phyloP scores from a whole-genome alignment of 2,888 invertebrate genomes.

The Eristalis pertinax region DNA sequence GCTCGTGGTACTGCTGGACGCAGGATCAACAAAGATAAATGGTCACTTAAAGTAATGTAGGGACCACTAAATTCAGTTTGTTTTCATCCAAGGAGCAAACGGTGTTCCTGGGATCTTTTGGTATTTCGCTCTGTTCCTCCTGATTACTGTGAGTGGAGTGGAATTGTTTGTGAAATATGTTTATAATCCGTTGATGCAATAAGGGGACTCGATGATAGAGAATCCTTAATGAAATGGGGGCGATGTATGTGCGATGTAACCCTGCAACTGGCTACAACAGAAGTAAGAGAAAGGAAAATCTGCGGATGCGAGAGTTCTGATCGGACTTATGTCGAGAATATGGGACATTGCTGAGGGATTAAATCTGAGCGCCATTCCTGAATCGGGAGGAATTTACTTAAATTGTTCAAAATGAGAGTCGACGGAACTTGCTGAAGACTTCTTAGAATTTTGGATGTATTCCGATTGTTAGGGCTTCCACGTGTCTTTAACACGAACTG shows the following conservation, averaged over 20 bases:
- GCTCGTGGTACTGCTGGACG: not conserved
- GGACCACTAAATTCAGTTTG: slow-evolving; percentile 57
- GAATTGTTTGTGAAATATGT: slow-evolving; percentile 5
- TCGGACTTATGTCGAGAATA: too few relatives aligned
- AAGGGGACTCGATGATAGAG: not conserved
- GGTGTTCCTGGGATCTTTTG: slow-evolving; percentile 1
- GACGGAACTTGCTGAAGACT: too few relatives aligned
- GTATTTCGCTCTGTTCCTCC: slow-evolving; percentile 10
- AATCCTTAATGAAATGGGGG: not conserved
- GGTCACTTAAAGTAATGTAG: slow-evolving; percentile 60
- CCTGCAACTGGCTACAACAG: too few relatives aligned
- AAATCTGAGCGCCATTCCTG: too few relatives aligned
- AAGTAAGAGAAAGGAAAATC: too few relatives aligned
- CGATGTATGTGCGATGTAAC: not conserved
- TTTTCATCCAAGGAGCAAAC: slow-evolving; percentile 27
- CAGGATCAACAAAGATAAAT: slow-evolving; percentile 49
- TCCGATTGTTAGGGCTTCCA: not conserved
- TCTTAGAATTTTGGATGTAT: not conserved
- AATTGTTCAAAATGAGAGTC: too few relatives aligned
- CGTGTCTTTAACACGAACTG: not conserved
- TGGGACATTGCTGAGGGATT: too few relatives aligned
- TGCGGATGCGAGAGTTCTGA: too few relatives aligned
- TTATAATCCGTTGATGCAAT: slow-evolving; percentile 5
- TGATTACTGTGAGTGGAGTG: not conserved
- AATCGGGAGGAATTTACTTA: too few relatives aligned